These are phyloP conservation scores for Oncorhynchus gorbuscha DNA, from an alignment of 2,113 vertebrate genomes.

Conservation along the genomic window DNA sequence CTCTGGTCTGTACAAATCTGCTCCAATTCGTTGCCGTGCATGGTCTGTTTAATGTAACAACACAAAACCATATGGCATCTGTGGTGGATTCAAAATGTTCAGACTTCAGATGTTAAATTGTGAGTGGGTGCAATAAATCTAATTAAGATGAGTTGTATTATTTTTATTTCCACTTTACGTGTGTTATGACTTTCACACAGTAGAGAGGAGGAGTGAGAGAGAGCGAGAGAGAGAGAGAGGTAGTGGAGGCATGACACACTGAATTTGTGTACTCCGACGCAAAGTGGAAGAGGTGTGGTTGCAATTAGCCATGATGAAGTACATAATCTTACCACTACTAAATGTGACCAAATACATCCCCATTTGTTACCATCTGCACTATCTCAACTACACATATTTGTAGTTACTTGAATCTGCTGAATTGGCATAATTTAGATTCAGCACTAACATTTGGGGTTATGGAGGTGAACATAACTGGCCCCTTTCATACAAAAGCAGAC, in stretches of 20 bases:
- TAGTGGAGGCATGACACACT: not conserved
- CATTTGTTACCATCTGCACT: too few species aligned
- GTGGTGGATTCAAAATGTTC: constrained; percentile 41
- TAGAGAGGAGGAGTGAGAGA: not conserved
- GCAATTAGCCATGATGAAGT: not conserved
- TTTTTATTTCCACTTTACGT: constrained; percentile 35
- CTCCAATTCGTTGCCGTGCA: constrained; percentile 31
- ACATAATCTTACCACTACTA: too few species aligned
- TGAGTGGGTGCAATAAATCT: constrained; percentile 29
- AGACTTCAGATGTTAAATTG: constrained; percentile 39
- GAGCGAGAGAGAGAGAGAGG: not conserved
- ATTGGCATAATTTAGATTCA: too few species aligned
- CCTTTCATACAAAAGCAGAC: too few species aligned
- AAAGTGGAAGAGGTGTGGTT: not conserved
- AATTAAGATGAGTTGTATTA: constrained; percentile 30
- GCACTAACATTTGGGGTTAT: too few species aligned
- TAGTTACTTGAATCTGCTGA: too few species aligned
- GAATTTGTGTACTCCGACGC: not conserved
- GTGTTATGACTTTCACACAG: constrained; percentile 6
- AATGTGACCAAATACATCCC: too few species aligned
- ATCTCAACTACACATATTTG: too few species aligned
- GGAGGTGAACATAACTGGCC: too few species aligned
- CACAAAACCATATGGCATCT: constrained; percentile 59
- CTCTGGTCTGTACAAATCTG: constrained; percentile 40
- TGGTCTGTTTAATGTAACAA: constrained; percentile 31